Evolutionary conservation across 2,797 vertebrate species (phyloP), one percentile per base, ranked within the genome.

Genomic region (Centroberyx gerrardi): DNA sequence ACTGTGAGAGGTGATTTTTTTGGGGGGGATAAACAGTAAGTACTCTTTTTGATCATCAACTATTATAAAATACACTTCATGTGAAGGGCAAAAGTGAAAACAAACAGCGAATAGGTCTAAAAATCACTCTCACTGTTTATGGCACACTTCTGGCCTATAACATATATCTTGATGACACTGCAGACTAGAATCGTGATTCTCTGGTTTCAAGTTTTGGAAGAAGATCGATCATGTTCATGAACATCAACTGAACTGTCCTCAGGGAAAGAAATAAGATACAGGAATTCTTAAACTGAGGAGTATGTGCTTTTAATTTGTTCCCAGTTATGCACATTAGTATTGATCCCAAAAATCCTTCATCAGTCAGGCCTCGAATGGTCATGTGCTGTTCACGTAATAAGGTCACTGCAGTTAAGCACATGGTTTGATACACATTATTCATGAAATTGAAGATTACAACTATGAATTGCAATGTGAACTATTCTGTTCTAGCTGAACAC

Each of bases 1-100:
- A 40, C 29, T 76, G 10, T 56, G 7, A 78, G 12, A 72, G 15
- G 40, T 75, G 70, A 52, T 33, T 55, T 13, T 1, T 9, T 22
- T 22, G 22, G 22, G 22, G 29, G 44, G 42, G 18, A 3, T 17
- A 14, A 6, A 51, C 22, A 22, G 22, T 22, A 22, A 6, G 7
- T n/a, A 18, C 17, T 52, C 61, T 76, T 40, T 14, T 15, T 3
- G 3, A 31, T 8, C 2, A 42, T 59, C 36, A 51, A 15, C 3
- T 60, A 68, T 78, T 42, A 28, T 66, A 76, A 67, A 2, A 71
- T 59, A 10, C 33, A 22, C 10, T 18, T 2, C 48, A 18, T 7
- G 15, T 49, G 48, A 4, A 8, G 31, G 42, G 3, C 5, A 58
- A 58, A 54, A 10, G 10, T 51, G 17, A 18, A 51, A 51, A 51